These are phyloP conservation scores for Iphiclides podalirius DNA, from an alignment of 2,888 invertebrate genomes.

Conservation along the genomic window DNA sequence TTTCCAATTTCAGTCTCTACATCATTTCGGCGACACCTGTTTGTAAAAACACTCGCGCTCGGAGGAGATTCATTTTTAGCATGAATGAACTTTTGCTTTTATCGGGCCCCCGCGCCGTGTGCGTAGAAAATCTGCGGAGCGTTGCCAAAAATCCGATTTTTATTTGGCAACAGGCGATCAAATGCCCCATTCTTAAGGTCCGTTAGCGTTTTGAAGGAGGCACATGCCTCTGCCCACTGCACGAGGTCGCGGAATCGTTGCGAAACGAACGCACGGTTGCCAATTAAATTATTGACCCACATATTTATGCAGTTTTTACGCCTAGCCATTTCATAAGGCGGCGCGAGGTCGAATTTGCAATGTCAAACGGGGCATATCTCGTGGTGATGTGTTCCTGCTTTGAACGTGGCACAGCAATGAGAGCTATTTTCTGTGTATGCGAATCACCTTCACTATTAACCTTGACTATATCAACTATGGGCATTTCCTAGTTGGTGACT, in stretches of 20 bases:
- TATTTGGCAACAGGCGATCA: conserved; percentile 31
- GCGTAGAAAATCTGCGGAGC: conserved; percentile 32
- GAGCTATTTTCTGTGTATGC: conserved; percentile 59
- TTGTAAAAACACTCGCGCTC: too few species aligned
- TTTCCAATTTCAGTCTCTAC: background rate
- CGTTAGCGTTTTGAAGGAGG: background rate
- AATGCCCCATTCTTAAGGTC: background rate
- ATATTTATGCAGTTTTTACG: conserved; percentile 19
- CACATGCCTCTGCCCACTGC: background rate
- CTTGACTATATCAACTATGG: conserved; percentile 45
- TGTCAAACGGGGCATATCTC: conserved; percentile 7
- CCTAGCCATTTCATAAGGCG: conserved; percentile 12
- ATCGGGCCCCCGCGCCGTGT: too few species aligned
- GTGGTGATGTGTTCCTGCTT: conserved; percentile 18
- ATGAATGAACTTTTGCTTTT: conserved; percentile 29
- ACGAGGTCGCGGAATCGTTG: conserved; percentile 8
- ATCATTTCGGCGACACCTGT: background rate
- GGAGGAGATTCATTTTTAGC: conserved; percentile 6
- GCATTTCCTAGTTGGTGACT: conserved; percentile 63
- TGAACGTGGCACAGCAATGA: conserved; percentile 43
- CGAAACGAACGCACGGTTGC: background rate
- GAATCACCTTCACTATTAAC: conserved; percentile 63
- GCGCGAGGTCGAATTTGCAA: conserved; percentile 8
- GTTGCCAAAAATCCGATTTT: conserved; percentile 38
- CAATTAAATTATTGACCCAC: conserved; percentile 17